Conservation (phyloP, 2,797 vertebrate species). For the Sebastes umbrosus region DNA sequence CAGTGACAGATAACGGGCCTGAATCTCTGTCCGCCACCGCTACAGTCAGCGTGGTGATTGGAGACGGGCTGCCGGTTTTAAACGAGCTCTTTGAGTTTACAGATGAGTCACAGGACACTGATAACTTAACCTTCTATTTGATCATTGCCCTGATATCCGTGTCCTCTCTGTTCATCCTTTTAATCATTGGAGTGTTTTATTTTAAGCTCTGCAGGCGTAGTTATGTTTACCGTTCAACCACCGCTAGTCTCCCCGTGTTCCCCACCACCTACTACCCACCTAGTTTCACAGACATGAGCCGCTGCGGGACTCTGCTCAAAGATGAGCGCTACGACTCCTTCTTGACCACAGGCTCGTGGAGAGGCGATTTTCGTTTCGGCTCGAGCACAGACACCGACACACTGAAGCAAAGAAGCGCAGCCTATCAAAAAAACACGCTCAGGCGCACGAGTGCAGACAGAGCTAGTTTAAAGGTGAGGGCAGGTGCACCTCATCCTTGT, state of each 20-base stretch:
- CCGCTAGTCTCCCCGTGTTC: conserved; percentile 64
- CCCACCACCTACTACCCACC: conserved; percentile 75
- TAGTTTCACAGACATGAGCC: conserved; percentile 72
- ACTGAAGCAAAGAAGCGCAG: conserved; percentile 71
- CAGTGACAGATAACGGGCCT: conserved; percentile 72
- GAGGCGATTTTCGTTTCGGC: conserved; percentile 81
- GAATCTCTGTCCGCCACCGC: conserved; percentile 71
- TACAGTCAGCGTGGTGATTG: conserved; percentile 65
- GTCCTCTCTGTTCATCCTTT: conserved; percentile 68
- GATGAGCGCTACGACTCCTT: conserved; percentile 79
- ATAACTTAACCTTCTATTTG: conserved; percentile 72
- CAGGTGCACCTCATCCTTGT: conserved; percentile 56
- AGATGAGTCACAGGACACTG: conserved; percentile 48
- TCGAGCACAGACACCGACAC: conserved; percentile 77
- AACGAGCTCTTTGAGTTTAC: conserved; percentile 68
- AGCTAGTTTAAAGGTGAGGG: conserved; percentile 60
- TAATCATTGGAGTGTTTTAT: conserved; percentile 69
- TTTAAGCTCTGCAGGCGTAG: conserved; percentile 61
- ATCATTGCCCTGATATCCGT: conserved; percentile 65
- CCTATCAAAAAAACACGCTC: conserved; percentile 67
- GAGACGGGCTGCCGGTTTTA: conserved; percentile 64
- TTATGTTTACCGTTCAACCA: conserved; percentile 62
- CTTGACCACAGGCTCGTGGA: conserved; percentile 80
- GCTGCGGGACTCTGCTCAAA: conserved; percentile 70
- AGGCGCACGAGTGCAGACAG: conserved; percentile 64